Conservation (phyloP, 2,113 vertebrate species). For the Casuarius casuarius region DNA sequence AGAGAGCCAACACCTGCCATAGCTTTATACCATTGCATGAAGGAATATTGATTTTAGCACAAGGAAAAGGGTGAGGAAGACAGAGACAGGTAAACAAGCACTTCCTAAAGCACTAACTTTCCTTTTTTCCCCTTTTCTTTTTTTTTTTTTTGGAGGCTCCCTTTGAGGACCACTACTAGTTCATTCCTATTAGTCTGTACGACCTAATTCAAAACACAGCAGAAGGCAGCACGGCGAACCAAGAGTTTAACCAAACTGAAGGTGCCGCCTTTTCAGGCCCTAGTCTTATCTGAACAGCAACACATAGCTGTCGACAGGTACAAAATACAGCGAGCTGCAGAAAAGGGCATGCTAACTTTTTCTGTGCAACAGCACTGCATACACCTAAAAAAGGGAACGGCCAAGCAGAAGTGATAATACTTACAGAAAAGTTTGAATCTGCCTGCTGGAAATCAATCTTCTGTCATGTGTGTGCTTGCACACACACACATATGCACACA, state of each 20-base stretch:
- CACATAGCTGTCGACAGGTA: not conserved
- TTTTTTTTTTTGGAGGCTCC: not conserved
- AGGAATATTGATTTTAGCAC: not conserved
- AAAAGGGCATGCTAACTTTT: rapidly evolving
- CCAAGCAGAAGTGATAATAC: not conserved
- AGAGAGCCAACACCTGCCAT: not conserved
- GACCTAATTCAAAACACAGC: not conserved
- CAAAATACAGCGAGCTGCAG: not conserved
- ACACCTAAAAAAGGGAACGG: not conserved
- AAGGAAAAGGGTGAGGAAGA: not conserved
- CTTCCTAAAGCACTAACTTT: not conserved
- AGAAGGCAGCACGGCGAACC: not conserved
- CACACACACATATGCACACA: not conserved
- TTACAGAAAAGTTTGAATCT: not conserved
- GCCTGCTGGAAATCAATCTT: not conserved
- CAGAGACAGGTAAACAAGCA: not conserved
- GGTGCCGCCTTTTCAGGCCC: not conserved
- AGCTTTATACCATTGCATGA: not conserved
- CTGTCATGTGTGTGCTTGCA: rapidly evolving
- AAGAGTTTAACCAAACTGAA: not conserved
- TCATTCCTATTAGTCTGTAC: not conserved
- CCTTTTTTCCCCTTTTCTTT: no score
- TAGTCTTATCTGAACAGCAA: not conserved
- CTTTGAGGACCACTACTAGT: not conserved
- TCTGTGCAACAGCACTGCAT: not conserved